These are phyloP conservation scores for Acrobasis suavella DNA, from an alignment of 2,888 invertebrate genomes.

Conservation along the genomic window DNA sequence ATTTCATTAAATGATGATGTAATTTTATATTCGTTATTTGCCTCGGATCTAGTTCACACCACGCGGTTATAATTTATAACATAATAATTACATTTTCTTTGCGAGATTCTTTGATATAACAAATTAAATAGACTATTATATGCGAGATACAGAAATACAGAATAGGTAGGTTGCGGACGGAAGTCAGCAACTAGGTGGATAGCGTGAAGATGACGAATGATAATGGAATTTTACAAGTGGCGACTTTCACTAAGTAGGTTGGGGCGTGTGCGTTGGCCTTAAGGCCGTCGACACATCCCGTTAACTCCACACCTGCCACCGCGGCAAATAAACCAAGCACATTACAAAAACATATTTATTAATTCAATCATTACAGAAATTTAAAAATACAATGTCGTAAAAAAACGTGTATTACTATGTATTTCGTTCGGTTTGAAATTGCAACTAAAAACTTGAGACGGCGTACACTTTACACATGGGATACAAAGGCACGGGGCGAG, in stretches of 20 bases:
- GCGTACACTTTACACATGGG: conserved; percentile 68
- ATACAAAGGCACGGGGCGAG: conserved; percentile 70
- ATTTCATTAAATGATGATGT: neutral
- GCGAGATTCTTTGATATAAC: neutral
- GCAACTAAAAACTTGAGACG: conserved; percentile 73
- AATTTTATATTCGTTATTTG: neutral
- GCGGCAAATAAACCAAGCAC: conserved; percentile 48
- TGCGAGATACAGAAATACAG: too few relatives aligned
- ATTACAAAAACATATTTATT: conserved; percentile 78
- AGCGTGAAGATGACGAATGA: conserved; percentile 24
- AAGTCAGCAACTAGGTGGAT: too few relatives aligned
- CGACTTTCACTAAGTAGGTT: conserved; percentile 34
- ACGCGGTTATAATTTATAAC: too few relatives aligned
- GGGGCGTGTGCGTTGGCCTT: neutral
- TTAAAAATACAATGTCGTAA: conserved; percentile 75
- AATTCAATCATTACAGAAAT: conserved; percentile 79
- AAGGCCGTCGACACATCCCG: conserved; percentile 24
- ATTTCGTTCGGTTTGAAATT: conserved; percentile 71
- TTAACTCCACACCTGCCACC: conserved; percentile 31
- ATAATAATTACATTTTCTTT: neutral
- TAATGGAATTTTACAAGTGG: conserved; percentile 27
- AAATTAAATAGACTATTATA: too few relatives aligned
- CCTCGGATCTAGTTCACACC: neutral
- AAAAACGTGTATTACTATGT: conserved; percentile 66
- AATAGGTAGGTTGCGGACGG: neutral